Percentiles rank a stretch among this genome's conserved stretches.
Evolutionary conservation across 2,797 vertebrate species (phyloP).

Genomic region (Pipistrellus pygmaeus): DNA sequence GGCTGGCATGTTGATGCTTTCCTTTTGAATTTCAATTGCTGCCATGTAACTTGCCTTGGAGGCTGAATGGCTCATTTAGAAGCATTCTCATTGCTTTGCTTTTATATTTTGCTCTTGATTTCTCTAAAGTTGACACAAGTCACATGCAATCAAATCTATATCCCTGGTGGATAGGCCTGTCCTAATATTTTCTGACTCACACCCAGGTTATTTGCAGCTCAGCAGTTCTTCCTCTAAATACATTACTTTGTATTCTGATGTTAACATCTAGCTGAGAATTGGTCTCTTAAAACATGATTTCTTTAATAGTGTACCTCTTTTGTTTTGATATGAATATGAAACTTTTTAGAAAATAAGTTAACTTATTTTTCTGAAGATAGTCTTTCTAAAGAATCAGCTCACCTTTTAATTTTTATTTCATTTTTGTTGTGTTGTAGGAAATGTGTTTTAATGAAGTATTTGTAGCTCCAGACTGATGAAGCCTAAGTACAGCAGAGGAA

Average conservation of each 20-base stretch:
- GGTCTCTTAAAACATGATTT: conserved; percentile 84
- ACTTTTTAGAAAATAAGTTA: conserved; percentile 83
- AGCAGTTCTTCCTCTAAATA: conserved; percentile 90
- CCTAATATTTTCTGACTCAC: conserved; percentile 92
- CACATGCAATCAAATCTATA: conserved; percentile 93
- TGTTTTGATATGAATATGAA: conserved; percentile 84
- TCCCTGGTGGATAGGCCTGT: conserved; percentile 89
- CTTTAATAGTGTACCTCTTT: conserved; percentile 79
- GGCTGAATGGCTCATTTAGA: conserved; percentile 88
- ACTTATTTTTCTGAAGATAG: conserved; percentile 76
- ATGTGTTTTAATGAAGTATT: neutral
- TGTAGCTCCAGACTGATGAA: conserved; percentile 34
- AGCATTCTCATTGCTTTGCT: conserved; percentile 83
- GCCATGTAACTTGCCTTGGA: conserved; percentile 85
- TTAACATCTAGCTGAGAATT: conserved; percentile 86
- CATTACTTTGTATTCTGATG: conserved; percentile 85
- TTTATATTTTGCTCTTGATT: conserved; percentile 88
- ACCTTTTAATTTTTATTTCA: neutral
- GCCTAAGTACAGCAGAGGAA: neutral
- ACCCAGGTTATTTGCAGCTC: conserved; percentile 90
- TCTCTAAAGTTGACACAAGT: conserved; percentile 94
- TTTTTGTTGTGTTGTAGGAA: neutral
- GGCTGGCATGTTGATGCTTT: conserved; percentile 80
- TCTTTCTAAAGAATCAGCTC: neutral
- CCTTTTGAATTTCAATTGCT: conserved; percentile 73